Conservation (phyloP, 2,888 invertebrate genomes). For the Orthonevra nobilis region DNA sequence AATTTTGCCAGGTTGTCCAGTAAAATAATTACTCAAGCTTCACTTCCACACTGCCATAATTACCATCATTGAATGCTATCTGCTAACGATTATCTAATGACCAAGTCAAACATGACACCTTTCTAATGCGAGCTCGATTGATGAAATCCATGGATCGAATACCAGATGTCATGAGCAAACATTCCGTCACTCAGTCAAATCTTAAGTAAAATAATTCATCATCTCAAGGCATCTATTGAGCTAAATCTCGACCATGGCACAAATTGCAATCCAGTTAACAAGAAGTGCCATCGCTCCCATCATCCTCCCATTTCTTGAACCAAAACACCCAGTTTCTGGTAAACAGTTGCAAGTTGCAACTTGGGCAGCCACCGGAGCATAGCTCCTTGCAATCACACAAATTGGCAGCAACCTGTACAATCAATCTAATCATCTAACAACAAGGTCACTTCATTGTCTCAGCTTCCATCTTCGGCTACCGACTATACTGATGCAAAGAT, state of each 20-base stretch:
- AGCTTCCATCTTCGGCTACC: constrained; percentile 40
- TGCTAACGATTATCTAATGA: too few species aligned
- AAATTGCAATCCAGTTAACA: constrained; percentile 11
- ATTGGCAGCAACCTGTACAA: constrained; percentile 68
- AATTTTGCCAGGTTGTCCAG: too few species aligned
- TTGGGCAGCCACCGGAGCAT: constrained; percentile 15
- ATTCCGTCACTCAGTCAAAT: too few species aligned
- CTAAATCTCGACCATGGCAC: background rate
- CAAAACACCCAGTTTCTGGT: constrained; percentile 43
- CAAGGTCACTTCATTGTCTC: constrained; percentile 66
- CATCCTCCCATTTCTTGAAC: constrained; percentile 9
- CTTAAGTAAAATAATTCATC: background rate
- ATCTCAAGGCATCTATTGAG: background rate
- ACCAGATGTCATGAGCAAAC: too few species aligned
- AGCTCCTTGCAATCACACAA: constrained; percentile 60
- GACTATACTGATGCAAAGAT: constrained; percentile 10
- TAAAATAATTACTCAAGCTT: too few species aligned
- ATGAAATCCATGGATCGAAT: too few species aligned
- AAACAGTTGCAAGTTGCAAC: too few species aligned
- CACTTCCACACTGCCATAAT: too few species aligned
- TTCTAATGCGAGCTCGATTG: too few species aligned
- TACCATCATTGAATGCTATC: too few species aligned
- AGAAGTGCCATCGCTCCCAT: constrained; percentile 19
- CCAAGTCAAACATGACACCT: too few species aligned
- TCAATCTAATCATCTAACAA: constrained; percentile 70